These are phyloP conservation scores for Caenorhabditis panamensis DNA, from an alignment of 2,888 invertebrate genomes.

Conservation along the genomic window DNA sequence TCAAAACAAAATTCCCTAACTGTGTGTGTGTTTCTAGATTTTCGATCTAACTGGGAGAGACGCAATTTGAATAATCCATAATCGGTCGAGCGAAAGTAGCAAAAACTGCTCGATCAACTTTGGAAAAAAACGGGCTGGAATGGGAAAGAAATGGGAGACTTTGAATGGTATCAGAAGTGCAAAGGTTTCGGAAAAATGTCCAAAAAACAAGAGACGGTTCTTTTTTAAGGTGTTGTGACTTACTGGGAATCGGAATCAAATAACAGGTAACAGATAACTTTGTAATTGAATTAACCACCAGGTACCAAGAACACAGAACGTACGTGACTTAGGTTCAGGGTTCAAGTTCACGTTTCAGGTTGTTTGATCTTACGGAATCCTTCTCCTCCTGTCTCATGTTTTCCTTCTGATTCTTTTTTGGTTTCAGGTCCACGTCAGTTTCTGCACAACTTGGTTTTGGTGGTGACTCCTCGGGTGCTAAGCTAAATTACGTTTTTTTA, in stretches of 20 bases:
- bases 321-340: constrained; percentile 8
- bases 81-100: not conserved
- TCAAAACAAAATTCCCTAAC: not conserved
- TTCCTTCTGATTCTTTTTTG: no score
- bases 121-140: not conserved
- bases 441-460: no score
- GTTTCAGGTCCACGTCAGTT: not conserved
- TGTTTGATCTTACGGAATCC: constrained; percentile 15
- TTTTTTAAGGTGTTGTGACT: not conserved
- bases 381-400: no score
- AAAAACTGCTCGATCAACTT: constrained; percentile 19
- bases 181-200: constrained; percentile 30
- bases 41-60: constrained; percentile 4
- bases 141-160: constrained; percentile 10
- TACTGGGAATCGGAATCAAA: no score
- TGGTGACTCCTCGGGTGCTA: no score
- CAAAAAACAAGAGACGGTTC: not conserved
- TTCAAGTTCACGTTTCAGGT: constrained; percentile 32
- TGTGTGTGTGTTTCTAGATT: constrained; percentile 7
- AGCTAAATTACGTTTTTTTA: no score
- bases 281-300: not conserved
- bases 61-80: constrained; percentile 33
- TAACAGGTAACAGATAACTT: no score
- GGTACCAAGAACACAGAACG: constrained; percentile 10
- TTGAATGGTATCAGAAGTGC: constrained; percentile 42